phyloP scores from a whole-genome alignment of 2,888 invertebrate species.

The Stenodema calcarata region DNA sequence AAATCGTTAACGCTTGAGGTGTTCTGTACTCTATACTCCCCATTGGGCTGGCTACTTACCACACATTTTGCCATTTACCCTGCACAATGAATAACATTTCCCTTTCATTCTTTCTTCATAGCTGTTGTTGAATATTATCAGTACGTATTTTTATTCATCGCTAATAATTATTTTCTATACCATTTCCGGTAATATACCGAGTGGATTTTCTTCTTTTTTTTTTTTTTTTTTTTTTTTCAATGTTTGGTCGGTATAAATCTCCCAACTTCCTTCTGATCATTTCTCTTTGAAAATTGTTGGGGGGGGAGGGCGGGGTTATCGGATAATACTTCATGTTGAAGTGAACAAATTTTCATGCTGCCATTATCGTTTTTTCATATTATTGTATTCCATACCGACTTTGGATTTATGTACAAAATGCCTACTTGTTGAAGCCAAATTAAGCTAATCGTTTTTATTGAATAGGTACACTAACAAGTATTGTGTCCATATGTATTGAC shows the following conservation, averaged over 20 bases:
- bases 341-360: no score
- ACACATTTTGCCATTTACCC: slow-evolving; percentile 49
- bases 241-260: not conserved
- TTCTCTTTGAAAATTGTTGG: not conserved
- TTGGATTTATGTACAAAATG: no score
- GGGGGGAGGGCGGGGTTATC: not conserved
- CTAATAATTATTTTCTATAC: no score
- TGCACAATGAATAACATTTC: slow-evolving; percentile 50
- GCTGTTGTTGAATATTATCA: not conserved
- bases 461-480: not conserved
- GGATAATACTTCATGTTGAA: not conserved
- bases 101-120: not conserved
- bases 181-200: no score
- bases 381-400: no score
- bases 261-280: slow-evolving; percentile 20
- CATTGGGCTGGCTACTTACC: slow-evolving; percentile 52
- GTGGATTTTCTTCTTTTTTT: no score
- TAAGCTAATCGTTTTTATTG: not conserved
- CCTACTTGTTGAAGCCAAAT: no score
- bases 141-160: not conserved
- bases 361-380: no score
- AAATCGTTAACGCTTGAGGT: slow-evolving; percentile 51
- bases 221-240: not conserved
- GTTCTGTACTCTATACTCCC: slow-evolving; percentile 43
- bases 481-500: no score